Percentiles rank a stretch among this genome's conserved stretches.
phyloP scores from a whole-genome alignment of 2,888 invertebrate species.

The Augochlorella aurata region DNA sequence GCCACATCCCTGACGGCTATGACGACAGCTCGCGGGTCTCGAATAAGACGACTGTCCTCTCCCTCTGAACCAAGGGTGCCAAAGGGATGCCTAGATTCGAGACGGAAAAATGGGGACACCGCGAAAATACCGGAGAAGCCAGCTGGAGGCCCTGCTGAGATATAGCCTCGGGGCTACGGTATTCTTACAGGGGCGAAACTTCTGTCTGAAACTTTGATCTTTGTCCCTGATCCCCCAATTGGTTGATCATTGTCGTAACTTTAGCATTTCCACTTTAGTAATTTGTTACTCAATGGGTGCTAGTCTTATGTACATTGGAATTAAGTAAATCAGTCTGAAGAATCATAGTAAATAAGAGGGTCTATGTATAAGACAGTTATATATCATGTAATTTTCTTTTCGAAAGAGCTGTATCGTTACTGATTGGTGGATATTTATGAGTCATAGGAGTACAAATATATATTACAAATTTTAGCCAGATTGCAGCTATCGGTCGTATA shows the following conservation, averaged over 20 bases:
- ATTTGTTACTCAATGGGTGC: not conserved
- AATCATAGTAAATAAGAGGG: no score
- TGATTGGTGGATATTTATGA: no score
- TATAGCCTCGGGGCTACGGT: not conserved
- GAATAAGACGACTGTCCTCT: conserved; percentile 29
- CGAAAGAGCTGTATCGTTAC: no score
- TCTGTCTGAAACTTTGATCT: not conserved
- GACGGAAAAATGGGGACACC: conserved; percentile 14
- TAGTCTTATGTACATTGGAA: not conserved
- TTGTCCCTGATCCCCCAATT: not conserved
- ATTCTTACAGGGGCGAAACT: not conserved
- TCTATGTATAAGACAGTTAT: no score
- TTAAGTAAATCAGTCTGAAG: no score
- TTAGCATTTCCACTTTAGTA: not conserved
- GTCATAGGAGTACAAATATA: no score
- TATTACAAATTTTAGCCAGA: no score
- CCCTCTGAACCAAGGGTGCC: conserved; percentile 1
- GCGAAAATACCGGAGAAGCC: not conserved
- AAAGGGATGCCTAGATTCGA: conserved; percentile 9
- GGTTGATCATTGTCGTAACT: not conserved
- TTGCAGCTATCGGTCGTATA: no score
- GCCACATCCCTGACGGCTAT: conserved; percentile 56
- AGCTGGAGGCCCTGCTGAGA: not conserved
- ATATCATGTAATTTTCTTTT: no score
- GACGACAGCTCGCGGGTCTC: conserved; percentile 63